Conservation (phyloP, 1,140 invertebrate genomes). For the Globodera rostochiensis region DNA sequence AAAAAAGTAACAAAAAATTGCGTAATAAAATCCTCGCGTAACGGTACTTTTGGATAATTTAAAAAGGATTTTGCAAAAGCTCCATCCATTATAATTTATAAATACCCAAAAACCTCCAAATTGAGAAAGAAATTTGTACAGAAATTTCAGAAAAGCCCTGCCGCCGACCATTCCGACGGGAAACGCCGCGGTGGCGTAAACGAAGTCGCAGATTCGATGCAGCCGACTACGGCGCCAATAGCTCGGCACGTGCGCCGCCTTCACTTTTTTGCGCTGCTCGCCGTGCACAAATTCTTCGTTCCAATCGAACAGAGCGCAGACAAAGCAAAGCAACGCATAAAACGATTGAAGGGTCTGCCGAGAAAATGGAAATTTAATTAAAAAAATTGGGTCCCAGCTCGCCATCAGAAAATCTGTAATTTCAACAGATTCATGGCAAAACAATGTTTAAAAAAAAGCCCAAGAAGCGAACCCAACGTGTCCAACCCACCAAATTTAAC, state of each 20-base stretch:
- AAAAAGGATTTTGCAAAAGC: no score
- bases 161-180: constrained; percentile 50
- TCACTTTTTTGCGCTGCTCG: constrained; percentile 33
- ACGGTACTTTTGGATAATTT: no score
- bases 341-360: constrained; percentile 72
- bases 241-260: constrained; percentile 41
- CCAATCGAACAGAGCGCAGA: constrained; percentile 57
- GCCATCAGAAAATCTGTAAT: no score
- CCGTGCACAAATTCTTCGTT: constrained; percentile 44
- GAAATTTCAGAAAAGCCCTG: background rate
- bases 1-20: no score
- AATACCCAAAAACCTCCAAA: no score
- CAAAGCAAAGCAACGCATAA: constrained; percentile 54
- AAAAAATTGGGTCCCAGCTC: no score
- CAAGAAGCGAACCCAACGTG: constrained; percentile 6
- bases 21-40: no score
- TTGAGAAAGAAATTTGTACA: no score
- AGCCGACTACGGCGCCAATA: constrained; percentile 56
- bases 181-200: constrained; percentile 55
- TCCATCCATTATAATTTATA: no score
- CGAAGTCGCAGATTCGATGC: constrained; percentile 56
- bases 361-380: constrained; percentile 65
- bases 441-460: background rate
- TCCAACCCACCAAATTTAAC: constrained; percentile 55
- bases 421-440: no score